Base-by-base conservation (phyloP, 2,888 invertebrate genomes). In the Julus scandinavius region DNA sequence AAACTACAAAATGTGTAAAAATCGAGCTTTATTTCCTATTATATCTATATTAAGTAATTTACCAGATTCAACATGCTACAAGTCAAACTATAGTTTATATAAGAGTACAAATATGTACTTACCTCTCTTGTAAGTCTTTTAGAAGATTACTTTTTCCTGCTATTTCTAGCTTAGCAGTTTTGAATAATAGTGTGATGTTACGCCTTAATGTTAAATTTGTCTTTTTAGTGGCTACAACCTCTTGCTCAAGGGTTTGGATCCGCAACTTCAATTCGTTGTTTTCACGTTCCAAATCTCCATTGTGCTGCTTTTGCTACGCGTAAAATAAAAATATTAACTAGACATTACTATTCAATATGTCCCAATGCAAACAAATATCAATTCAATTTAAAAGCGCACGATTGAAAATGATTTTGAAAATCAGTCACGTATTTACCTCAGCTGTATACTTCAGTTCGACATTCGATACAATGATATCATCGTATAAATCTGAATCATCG, bases 171-270 rank as follows among this genome's bases (percentile, higher is more conserved):
- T 88, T 88, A 1, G 88, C 83, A 2, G 88, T 88, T 72, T 88
- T 88, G 88, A 85, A 88, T 54, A 88, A 84, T 13, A 84, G 38
- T 6, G 88, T 85, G 38, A 88, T 88, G 85, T 88, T 88, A 50
- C 84, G 38, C 38, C 40, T 83, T 17, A 88, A 88, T 6, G 72
- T 45, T 13, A 84, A 83, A 54, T 88, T 88, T 0, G 29, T 45
- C 6, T 54, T 87, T 58, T 50, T 58, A 17, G 54, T 13, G 9
- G 87, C 41, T 58, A 40, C 87, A 41, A 15, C 20, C 38, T 87
- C 63, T 29, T 50, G 49, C 17, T 87, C 87, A 20, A 87, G 87
- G 20, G n/a, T 38, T n/a, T 17, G 17, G 6, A 54, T 38, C 9
- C 87, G 54, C 9, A 40, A 41, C 38, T 38, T 87, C 54, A 87